Conservation (phyloP, 2,113 vertebrate species). For the Cheirogaleus medius region DNA sequence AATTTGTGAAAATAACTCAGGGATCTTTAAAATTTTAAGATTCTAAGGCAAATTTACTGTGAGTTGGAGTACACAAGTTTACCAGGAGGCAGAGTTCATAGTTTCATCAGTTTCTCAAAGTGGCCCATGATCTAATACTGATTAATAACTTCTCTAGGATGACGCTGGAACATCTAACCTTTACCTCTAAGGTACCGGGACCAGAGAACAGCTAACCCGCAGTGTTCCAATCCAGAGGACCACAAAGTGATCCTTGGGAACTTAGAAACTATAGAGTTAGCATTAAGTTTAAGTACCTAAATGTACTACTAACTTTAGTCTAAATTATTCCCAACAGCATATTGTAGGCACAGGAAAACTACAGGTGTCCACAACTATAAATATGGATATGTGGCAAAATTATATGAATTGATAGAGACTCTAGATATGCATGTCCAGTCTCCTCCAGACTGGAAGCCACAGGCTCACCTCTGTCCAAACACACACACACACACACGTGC, state of each 20-base stretch:
- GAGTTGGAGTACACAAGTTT: not conserved
- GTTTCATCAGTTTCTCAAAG: not conserved
- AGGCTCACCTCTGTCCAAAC: not conserved
- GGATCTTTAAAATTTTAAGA: not conserved
- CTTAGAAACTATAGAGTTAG: not conserved
- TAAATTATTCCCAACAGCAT: not conserved
- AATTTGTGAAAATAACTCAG: not conserved
- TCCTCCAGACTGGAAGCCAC: not conserved
- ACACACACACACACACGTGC: not conserved
- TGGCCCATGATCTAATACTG: not conserved
- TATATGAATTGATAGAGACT: not conserved
- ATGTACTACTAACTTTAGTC: not conserved
- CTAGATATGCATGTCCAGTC: not conserved
- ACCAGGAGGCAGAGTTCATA: not conserved
- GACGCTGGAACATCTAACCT: not conserved
- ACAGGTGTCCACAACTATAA: not conserved
- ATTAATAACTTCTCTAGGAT: not conserved
- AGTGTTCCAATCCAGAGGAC: not conserved
- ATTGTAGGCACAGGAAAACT: not conserved
- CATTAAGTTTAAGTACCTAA: not conserved
- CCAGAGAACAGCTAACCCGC: not conserved
- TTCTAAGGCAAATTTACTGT: not conserved
- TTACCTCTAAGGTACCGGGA: not conserved
- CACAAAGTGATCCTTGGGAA: not conserved
- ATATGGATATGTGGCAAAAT: not conserved